Conservation (phyloP, 2,888 invertebrate genomes). For the Chironomus tentans region DNA sequence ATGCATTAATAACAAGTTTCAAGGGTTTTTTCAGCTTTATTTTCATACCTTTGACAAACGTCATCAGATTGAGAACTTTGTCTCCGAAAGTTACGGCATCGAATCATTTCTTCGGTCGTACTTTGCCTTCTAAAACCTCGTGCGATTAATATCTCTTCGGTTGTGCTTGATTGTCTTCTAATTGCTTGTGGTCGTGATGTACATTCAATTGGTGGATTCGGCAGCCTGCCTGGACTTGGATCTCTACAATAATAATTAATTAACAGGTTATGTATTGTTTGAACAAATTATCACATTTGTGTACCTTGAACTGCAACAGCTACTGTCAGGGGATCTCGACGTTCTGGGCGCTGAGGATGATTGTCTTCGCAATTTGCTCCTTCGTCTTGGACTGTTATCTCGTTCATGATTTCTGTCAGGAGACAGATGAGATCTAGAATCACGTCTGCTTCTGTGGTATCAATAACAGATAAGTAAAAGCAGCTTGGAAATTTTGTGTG, state of each 20-base stretch:
- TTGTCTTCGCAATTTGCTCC: constrained; percentile 63
- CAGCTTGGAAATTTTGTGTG: too few species aligned
- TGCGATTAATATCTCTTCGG: constrained; percentile 83
- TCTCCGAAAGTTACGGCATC: constrained; percentile 81
- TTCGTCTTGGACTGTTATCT: constrained; percentile 67
- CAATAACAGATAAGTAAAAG: background rate
- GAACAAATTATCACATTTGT: background rate
- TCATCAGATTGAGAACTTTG: constrained; percentile 86
- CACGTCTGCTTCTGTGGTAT: constrained; percentile 51
- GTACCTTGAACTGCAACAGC: constrained; percentile 57
- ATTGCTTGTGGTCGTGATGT: constrained; percentile 60
- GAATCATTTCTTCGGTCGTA: constrained; percentile 87
- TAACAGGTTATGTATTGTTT: background rate
- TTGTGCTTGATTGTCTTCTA: constrained; percentile 71
- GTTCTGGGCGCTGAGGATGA: constrained; percentile 64
- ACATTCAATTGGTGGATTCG: constrained; percentile 45
- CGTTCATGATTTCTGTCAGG: constrained; percentile 73
- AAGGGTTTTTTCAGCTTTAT: background rate
- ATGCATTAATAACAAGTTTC: background rate
- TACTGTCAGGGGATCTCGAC: constrained; percentile 49
- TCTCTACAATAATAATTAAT: constrained; percentile 46
- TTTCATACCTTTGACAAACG: constrained; percentile 47
- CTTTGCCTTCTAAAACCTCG: constrained; percentile 82
- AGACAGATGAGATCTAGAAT: constrained; percentile 68
- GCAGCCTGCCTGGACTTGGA: constrained; percentile 66